Percentiles rank a stretch among this genome's conserved stretches.
Conservation (phyloP, 2,888 invertebrate genomes). For the Augiades crinisus region DNA sequence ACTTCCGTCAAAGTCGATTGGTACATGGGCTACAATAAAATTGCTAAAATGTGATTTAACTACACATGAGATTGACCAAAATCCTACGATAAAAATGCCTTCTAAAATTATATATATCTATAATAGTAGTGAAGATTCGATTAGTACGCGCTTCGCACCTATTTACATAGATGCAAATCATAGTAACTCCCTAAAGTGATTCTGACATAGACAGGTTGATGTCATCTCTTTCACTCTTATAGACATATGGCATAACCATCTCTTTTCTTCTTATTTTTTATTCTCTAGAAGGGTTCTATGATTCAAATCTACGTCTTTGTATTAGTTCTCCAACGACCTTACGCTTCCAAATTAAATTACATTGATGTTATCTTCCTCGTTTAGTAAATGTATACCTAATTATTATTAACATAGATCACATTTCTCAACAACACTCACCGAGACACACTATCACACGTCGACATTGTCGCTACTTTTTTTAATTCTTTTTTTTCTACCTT, state of each 20-base stretch:
- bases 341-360: constrained; percentile 8
- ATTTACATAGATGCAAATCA: too few relatives aligned
- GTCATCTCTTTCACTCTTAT: too few relatives aligned
- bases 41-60: background rate
- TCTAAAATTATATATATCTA: constrained; percentile 27
- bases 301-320: too few relatives aligned
- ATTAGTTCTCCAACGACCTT: constrained; percentile 22
- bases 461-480: constrained; percentile 39
- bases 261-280: too few relatives aligned
- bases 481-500: constrained; percentile 37
- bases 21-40: background rate
- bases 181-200: too few relatives aligned
- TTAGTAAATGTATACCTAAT: constrained; percentile 42
- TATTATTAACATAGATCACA: constrained; percentile 66
- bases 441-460: constrained; percentile 43
- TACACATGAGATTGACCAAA: background rate
- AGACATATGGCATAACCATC: too few relatives aligned
- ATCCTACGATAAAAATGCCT: constrained; percentile 32
- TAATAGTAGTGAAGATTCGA: constrained; percentile 9
- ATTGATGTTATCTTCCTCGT: constrained; percentile 28
- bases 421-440: constrained; percentile 53
- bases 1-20: background rate
- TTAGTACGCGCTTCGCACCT: constrained; percentile 8
- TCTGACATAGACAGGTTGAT: too few relatives aligned
- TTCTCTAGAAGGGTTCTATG: too few relatives aligned